Percentiles rank a stretch among this genome's conserved stretches.
Conservation (phyloP, 2,888 invertebrate species). For the Luperina testacea region DNA sequence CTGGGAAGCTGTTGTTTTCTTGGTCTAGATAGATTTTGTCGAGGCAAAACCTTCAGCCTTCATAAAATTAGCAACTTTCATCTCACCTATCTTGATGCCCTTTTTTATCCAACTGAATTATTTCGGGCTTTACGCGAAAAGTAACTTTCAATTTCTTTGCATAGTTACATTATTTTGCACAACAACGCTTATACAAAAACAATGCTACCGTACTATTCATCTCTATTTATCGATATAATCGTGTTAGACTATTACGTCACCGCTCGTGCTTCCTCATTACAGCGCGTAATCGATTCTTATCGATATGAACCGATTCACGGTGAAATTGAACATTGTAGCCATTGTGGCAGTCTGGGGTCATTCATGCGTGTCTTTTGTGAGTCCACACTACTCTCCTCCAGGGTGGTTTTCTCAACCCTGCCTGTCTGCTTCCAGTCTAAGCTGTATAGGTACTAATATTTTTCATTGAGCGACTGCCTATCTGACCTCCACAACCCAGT, state of each 20-base stretch:
- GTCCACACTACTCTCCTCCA: not conserved
- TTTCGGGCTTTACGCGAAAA: not conserved
- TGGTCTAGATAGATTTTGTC: not conserved
- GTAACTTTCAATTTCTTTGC: not conserved
- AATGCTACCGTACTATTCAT: constrained; percentile 2
- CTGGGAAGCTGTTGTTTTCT: not conserved
- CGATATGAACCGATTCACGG: constrained; percentile 50
- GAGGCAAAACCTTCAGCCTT: not conserved
- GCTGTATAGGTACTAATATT: not conserved
- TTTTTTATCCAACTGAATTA: not conserved
- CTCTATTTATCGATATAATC: constrained; percentile 19
- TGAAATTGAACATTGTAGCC: constrained; percentile 39
- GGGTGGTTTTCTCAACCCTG: not conserved
- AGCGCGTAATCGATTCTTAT: constrained; percentile 58
- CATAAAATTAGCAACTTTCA: not conserved
- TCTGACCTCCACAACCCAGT: not conserved
- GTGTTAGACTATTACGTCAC: constrained; percentile 47
- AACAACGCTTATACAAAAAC: not conserved
- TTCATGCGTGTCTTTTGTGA: constrained; percentile 16
- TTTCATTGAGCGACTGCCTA: not conserved
- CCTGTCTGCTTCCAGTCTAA: not conserved
- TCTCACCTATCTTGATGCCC: no score
- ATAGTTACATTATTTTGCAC: not conserved
- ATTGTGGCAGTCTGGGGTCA: constrained; percentile 14
- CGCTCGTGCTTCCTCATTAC: constrained; percentile 43